phyloP scores from a whole-genome alignment of 2,113 vertebrate genomes.

The Sula dactylatra region DNA sequence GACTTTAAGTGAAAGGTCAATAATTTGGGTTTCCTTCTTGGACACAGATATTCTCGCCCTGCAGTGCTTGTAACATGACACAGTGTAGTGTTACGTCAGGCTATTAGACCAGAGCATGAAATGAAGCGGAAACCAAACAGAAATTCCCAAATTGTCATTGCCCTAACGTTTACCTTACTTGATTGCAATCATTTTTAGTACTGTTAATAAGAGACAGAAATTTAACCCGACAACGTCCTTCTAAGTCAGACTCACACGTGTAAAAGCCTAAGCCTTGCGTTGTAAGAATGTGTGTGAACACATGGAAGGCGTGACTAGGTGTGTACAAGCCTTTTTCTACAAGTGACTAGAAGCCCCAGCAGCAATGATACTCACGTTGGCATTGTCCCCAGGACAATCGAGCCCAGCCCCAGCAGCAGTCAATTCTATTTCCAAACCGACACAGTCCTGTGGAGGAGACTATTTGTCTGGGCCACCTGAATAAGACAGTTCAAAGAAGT shows the following conservation, averaged over 20 bases:
- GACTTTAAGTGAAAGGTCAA: neutral
- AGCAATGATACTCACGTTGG: conserved; percentile 88
- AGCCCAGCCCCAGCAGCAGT: conserved; percentile 99
- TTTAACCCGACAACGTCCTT: conserved; percentile 48
- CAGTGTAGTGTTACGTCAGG: neutral
- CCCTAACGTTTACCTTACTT: neutral
- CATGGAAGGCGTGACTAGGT: neutral
- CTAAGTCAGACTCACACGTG: neutral
- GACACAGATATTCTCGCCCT: neutral
- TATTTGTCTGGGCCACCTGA: conserved; percentile 93
- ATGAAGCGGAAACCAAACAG: neutral
- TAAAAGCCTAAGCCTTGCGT: neutral
- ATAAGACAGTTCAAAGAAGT: conserved; percentile 32
- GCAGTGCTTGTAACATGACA: neutral
- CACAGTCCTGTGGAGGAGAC: conserved; percentile 87
- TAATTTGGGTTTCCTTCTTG: neutral
- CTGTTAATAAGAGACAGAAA: neutral
- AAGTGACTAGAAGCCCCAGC: conserved; percentile 60
- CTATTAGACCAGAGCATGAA: neutral
- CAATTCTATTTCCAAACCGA: conserved; percentile 87
- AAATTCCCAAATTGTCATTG: neutral
- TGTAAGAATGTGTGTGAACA: neutral
- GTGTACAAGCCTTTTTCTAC: conserved; percentile 66
- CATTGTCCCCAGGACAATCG: conserved; percentile 91
- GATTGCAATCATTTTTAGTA: neutral